Conservation (phyloP, 2,888 invertebrate species). For the Athalia circularis region DNA sequence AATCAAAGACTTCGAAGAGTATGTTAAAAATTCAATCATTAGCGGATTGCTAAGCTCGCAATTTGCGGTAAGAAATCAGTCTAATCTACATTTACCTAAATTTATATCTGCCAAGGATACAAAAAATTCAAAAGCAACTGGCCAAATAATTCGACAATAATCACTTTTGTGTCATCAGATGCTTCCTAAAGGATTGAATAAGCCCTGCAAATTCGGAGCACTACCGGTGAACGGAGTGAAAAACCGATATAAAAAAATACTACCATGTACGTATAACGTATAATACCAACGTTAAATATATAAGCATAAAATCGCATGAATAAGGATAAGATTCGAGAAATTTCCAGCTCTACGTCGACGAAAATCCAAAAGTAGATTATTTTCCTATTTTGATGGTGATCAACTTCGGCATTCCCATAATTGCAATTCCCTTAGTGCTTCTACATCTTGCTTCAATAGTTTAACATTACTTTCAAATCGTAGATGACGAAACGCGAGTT, state of each 20-base stretch:
- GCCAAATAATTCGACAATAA: not conserved
- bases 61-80: conserved; percentile 63
- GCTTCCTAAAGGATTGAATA: conserved; percentile 71
- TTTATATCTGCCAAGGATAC: not conserved
- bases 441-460: not conserved
- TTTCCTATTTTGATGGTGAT: not conserved
- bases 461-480: not conserved
- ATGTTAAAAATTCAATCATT: conserved; percentile 68
- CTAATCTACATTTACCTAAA: not conserved
- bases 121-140: too few relatives aligned
- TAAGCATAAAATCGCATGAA: not conserved
- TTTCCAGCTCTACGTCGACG: not conserved
- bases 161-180: conserved; percentile 54
- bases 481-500: conserved; percentile 76
- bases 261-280: conserved; percentile 73
- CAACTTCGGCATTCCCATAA: not conserved
- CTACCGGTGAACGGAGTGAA: conserved; percentile 72
- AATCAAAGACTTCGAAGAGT: conserved; percentile 69
- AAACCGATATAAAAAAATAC: conserved; percentile 74
- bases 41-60: conserved; percentile 67
- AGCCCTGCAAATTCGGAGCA: conserved; percentile 70
- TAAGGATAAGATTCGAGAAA: not conserved
- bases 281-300: not conserved
- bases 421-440: not conserved
- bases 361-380: not conserved